Evolutionary conservation across 1,140 invertebrate species (phyloP).

Genomic region (Pogonomyrmex barbatus): DNA sequence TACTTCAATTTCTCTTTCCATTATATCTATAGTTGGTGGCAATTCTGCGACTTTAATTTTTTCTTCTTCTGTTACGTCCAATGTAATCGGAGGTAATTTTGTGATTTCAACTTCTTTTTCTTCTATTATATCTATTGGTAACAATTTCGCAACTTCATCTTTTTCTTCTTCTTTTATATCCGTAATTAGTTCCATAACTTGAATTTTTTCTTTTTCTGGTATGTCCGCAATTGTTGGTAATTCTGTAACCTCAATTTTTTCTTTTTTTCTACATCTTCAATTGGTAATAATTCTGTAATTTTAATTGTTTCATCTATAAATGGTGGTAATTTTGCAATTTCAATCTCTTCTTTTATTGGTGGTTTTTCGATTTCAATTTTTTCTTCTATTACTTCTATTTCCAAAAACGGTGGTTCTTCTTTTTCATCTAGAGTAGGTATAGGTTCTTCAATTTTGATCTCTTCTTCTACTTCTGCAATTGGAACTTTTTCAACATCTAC

Average conservation of each 20-base stretch:
- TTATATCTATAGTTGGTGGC: background rate
- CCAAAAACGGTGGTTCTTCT: background rate
- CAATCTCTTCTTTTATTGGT: constrained; percentile 13
- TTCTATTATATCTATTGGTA: background rate
- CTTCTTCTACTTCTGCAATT: background rate
- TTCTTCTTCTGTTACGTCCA: background rate
- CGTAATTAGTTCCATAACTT: background rate
- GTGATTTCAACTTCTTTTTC: background rate
- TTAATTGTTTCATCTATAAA: background rate
- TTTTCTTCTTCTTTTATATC: background rate
- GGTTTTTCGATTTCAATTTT: constrained; percentile 11
- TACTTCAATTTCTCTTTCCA: background rate
- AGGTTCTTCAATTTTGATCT: background rate
- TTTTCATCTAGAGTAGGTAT: background rate
- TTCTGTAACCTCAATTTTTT: background rate
- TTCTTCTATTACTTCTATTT: background rate
- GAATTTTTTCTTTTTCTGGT: background rate
- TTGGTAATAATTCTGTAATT: background rate
- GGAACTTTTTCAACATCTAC: constrained; percentile 15
- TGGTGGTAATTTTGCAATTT: background rate
- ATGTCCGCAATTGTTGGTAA: background rate
- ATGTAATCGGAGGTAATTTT: background rate
- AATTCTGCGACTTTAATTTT: background rate
- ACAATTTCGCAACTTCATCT: background rate
- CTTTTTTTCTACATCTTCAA: background rate